These are phyloP conservation scores for Venustaconcha ellipsiformis DNA, from an alignment of 1,140 invertebrate genomes.

Conservation along the genomic window DNA sequence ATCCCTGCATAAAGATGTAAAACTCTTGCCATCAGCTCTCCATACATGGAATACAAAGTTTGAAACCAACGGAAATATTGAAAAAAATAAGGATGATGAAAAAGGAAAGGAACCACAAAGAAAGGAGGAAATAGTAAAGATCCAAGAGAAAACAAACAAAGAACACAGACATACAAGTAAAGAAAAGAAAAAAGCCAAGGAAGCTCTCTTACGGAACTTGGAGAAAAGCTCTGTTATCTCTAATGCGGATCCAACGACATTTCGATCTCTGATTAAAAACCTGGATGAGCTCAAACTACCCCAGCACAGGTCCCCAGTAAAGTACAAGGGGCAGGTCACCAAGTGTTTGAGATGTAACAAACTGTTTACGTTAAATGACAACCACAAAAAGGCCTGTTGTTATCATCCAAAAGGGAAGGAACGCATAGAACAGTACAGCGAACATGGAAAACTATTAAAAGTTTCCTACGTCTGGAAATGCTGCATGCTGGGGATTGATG, in stretches of 20 bases:
- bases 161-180: slow-evolving; percentile 5
- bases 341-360: slow-evolving; percentile 67
- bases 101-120: slow-evolving; percentile 12
- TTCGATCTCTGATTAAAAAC: slow-evolving; percentile 36
- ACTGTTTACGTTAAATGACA: slow-evolving; percentile 58
- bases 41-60: slow-evolving; percentile 26
- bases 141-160: slow-evolving; percentile 11
- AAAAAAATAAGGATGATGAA: slow-evolving; percentile 23
- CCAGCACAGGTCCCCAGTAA: slow-evolving; percentile 18
- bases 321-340: slow-evolving; percentile 75
- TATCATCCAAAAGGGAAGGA: slow-evolving; percentile 60
- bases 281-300: slow-evolving; percentile 40
- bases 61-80: slow-evolving; percentile 36
- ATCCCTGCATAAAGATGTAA: slow-evolving; percentile 19
- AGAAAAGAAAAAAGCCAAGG: slow-evolving; percentile 19
- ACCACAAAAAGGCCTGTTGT: slow-evolving; percentile 62
- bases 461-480: slow-evolving; percentile 61
- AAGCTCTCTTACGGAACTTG: slow-evolving; percentile 16
- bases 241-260: slow-evolving; percentile 23
- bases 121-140: slow-evolving; percentile 26
- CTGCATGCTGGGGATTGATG: slow-evolving; percentile 55
- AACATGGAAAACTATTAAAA: slow-evolving; percentile 46
- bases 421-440: slow-evolving; percentile 55
- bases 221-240: slow-evolving; percentile 6
- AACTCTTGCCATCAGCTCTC: slow-evolving; percentile 22